Percentiles rank a stretch among this genome's conserved stretches.
Evolutionary conservation across 1,140 invertebrate genomes (phyloP).

Genomic region (Caenorhabditis latens): DNA sequence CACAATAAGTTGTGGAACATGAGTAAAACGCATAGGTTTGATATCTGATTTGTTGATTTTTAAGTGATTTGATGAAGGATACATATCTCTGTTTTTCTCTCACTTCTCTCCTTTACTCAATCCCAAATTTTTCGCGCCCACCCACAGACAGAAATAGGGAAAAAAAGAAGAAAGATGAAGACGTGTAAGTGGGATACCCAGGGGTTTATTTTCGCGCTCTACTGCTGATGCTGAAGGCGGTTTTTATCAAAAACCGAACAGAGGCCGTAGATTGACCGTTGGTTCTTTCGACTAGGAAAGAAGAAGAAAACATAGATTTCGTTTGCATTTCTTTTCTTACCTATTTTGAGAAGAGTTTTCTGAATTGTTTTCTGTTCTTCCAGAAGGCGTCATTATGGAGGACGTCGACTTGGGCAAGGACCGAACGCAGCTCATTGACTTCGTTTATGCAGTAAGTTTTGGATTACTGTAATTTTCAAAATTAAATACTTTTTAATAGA

Average conservation of each 20-base stretch:
- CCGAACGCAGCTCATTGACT: constrained; percentile 38
- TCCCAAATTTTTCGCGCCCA: constrained; percentile 15
- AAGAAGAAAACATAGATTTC: background rate
- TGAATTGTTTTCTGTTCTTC: background rate
- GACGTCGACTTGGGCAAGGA: constrained; percentile 52
- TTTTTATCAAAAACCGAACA: constrained; percentile 56
- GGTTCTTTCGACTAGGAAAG: constrained; percentile 1
- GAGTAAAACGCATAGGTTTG: constrained; percentile 51
- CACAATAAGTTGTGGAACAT: constrained; percentile 4
- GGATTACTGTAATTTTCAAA: too few species aligned
- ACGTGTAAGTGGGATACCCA: constrained; percentile 4
- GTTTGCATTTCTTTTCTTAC: background rate
- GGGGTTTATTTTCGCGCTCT: constrained; percentile 53
- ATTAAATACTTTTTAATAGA: too few species aligned
- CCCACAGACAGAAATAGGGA: background rate
- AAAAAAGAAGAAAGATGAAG: background rate
- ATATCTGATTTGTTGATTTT: constrained; percentile 46
- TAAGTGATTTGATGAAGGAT: constrained; percentile 14
- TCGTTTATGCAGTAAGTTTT: constrained; percentile 23
- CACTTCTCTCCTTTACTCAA: background rate
- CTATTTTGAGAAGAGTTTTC: background rate
- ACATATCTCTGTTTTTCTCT: background rate
- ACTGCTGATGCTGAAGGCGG: constrained; percentile 52
- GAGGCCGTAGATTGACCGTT: constrained; percentile 51
- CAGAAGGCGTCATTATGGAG: constrained; percentile 32